Evolutionary conservation across 2,888 invertebrate genomes (phyloP), one percentile per base, ranked within the genome.

Genomic region (Eupithecia abbreviata): DNA sequence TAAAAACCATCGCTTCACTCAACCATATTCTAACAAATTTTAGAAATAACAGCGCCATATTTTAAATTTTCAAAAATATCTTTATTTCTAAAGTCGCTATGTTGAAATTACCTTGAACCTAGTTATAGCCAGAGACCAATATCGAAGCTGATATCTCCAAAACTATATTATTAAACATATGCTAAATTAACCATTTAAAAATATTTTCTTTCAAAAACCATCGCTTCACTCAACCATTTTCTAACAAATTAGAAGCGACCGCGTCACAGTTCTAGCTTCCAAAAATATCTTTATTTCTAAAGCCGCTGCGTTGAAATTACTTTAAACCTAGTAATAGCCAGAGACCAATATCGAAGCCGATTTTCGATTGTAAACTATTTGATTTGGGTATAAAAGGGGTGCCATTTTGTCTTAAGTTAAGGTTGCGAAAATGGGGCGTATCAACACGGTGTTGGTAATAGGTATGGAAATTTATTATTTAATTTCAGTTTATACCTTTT

Each of bases 341-440:
- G 66, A 15, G 42, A 42, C 13, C 66, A 1, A 42, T 66, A 66
- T 7, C 5, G 15, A 6, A 2, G 66, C 66, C 66, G 66, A 42
- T 42, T 66, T 42, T 66, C 12, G 66, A 66, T 15, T 67, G 70
- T 75, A 70, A 66, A 75, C 47, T 72, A 73, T 58, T 73, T 41
- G 47, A 71, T 58, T 79, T 68, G 66, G 76, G 73, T 71, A 79
- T 82, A 80, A 81, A 83, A 79, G 73, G 72, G 71, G 0, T 2
- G 10, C 2, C 18, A 4, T 12, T 62, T 62, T 62, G 12, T 4
- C 4, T 4, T 10, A 62, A 62, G 58, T 30, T 62, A 86, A 84
- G 82, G 85, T 84, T 85, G 87, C 84, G 86, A 87, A 84, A 78
- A 93, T 93, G 93, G 92, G 92, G 89, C 89, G 89, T 42, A 5